Conservation (phyloP, 1,140 invertebrate genomes). For the Drosophila repletoides region DNA sequence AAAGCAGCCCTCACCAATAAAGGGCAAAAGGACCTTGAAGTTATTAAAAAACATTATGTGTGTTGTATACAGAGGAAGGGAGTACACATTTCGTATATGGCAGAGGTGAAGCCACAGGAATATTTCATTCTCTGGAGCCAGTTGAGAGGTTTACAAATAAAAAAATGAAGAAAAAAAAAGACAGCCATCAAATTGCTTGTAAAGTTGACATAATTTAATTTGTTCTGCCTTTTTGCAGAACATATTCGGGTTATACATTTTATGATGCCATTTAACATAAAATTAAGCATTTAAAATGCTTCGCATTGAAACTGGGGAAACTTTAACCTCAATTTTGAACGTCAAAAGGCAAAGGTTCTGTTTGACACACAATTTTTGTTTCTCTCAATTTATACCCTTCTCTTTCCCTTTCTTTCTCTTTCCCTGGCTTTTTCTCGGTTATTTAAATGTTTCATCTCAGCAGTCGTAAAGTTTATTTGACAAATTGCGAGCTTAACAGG, state of each 20-base stretch:
- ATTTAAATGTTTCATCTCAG: constrained; percentile 50
- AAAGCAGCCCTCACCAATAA: constrained; percentile 13
- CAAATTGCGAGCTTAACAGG: constrained; percentile 62
- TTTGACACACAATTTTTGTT: constrained; percentile 61
- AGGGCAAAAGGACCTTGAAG: constrained; percentile 5
- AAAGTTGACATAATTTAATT: constrained; percentile 44
- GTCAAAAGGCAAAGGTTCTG: constrained; percentile 31
- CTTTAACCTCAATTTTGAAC: neutral
- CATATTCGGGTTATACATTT: constrained; percentile 16
- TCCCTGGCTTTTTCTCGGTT: constrained; percentile 19
- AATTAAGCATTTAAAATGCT: constrained; percentile 45
- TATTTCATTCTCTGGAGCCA: no score
- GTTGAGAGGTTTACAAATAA: no score
- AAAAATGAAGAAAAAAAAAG: neutral
- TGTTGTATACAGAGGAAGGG: neutral
- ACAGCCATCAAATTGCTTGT: constrained; percentile 24
- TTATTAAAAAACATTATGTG: constrained; percentile 4
- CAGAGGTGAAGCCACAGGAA: constrained; percentile 8
- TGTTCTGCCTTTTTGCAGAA: neutral
- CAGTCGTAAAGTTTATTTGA: constrained; percentile 70
- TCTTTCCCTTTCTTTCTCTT: neutral
- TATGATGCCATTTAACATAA: constrained; percentile 16
- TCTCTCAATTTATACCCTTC: no score
- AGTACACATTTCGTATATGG: neutral
- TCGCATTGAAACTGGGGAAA: constrained; percentile 5